Evolutionary conservation across 2,113 vertebrate species (phyloP), one percentile per base, ranked within the genome.

Genomic region (Salminus brasiliensis): DNA sequence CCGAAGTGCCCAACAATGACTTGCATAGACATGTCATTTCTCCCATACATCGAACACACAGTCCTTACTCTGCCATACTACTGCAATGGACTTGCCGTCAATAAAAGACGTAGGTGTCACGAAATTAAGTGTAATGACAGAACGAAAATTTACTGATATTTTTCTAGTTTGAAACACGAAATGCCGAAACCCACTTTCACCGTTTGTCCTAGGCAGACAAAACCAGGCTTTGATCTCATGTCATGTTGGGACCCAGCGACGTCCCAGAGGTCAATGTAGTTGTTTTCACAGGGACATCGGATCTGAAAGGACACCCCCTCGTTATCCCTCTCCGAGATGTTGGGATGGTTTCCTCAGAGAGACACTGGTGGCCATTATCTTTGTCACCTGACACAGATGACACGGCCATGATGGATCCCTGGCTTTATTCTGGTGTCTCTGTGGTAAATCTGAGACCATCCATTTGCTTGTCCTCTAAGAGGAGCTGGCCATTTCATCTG

Each of bases 391-490:
- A 88, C 83, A 85, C 86, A 87, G 69, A 70, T 71, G 79, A 83
- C 47, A 78, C 65, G 70, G 70, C 63, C 59, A 52, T 79, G 85
- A 86, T 88, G 71, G 84, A 68, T 55, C 83, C 52, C 71, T 43
- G 29, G 73, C 74, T 85, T 81, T 76, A 67, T 67, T 62, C 86
- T 84, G 77, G 81, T 88, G 84, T 85, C 88, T 71, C 77, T n/a
- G 71, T 60, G 79, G 85, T 89, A 88, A 92, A 89, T 85, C 88
- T 59, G 81, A 90, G 89, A 89, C 84, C 85, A 76, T 82, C 72
- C 76, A 68, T 87, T 84, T 85, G 83, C 85, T 82, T 91, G 89
- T 92, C 89, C 91, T 91, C 80, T 73, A 60, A 74, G 68, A 84
- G 78, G 74, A 73, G 85, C 83, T 87, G 81, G 43, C 60, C 72